Base-by-base conservation (phyloP, 2,888 invertebrate genomes). In the Chesias legatella region DNA sequence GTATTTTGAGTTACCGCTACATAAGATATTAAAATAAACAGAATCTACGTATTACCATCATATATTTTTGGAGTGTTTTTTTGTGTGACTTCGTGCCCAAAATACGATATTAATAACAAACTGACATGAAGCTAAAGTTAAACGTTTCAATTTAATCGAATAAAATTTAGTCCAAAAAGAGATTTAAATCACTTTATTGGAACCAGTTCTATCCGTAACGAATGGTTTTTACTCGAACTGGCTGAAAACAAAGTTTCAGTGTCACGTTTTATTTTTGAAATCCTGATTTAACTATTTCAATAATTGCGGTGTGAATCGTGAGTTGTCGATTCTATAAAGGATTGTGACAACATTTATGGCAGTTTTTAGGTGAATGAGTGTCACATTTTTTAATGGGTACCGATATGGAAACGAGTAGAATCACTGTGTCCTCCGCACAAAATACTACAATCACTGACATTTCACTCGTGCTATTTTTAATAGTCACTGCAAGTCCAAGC, bases 171-270 rank as follows among this genome's bases (percentile, higher is more conserved):
- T 63, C 5, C 44, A 63, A 63, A 70, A 72, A 71, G 63, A 64
- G 61, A 69, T 73, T 69, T 58, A 46, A 73, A 66, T 64, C 62
- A 70, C 75, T 78, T 74, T 69, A 78, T 71, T 71, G 63, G 58
- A 63, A 62, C 63, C 59, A 59, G 60, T 67, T 73, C 63, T 61
- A 62, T 69, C 58, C 59, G 50, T 67, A 70, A 71, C 67, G 62
- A 81, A 81, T 75, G 66, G 73, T 56, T 73, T 72, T 67, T 60
- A 60, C 57, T 67, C 56, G 52, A 60, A 66, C 62, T 63, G 63
- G 65, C 64, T 79, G 60, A 80, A 71, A 79, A 80, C 73, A 79
- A 83, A 84, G 82, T 84, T 82, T 55, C 61, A 62, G 63, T 57
- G 58, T 66, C 63, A 68, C 61, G 61, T 70, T 67, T 72, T 72